A percentile compares a stretch with the other conserved stretches of the same genome.
Evolutionary conservation across 2,797 vertebrate genomes (phyloP).

Genomic region (Rhincodon typus): DNA sequence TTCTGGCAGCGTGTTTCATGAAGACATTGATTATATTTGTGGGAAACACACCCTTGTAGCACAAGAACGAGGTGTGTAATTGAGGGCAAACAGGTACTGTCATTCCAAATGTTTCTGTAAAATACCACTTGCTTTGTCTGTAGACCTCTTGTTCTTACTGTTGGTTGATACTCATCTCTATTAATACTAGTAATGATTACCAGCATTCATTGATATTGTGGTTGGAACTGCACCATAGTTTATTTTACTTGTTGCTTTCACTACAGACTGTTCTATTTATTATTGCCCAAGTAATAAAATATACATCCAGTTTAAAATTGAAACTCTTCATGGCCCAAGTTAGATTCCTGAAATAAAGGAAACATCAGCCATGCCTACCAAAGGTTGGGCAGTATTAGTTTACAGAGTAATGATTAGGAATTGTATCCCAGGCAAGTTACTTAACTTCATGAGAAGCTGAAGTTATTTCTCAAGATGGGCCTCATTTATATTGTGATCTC

Average conservation of each 20-base stretch:
- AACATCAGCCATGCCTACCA: not conserved
- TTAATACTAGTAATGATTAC: not conserved
- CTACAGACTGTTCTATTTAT: not conserved
- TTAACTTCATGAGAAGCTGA: not conserved
- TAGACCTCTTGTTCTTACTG: not conserved
- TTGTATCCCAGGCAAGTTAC: not conserved
- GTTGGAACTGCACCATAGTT: not conserved
- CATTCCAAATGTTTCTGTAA: not conserved
- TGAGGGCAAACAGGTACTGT: not conserved
- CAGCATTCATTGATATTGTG: not conserved
- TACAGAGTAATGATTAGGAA: not conserved
- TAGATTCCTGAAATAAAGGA: not conserved
- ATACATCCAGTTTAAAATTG: not conserved
- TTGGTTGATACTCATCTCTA: not conserved
- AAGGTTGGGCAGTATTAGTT: not conserved
- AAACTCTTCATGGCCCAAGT: not conserved
- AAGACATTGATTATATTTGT: not conserved
- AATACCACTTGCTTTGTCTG: not conserved
- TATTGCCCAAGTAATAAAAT: slow-evolving; percentile 1
- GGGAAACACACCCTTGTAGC: not conserved
- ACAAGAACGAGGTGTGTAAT: not conserved
- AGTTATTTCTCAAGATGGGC: not conserved
- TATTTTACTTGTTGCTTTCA: not conserved
- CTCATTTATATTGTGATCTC: not conserved
- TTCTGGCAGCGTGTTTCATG: not conserved